Evolutionary conservation across 2,113 vertebrate genomes (phyloP), one percentile per base, ranked within the genome.

Genomic region (Vireo altiloquus): DNA sequence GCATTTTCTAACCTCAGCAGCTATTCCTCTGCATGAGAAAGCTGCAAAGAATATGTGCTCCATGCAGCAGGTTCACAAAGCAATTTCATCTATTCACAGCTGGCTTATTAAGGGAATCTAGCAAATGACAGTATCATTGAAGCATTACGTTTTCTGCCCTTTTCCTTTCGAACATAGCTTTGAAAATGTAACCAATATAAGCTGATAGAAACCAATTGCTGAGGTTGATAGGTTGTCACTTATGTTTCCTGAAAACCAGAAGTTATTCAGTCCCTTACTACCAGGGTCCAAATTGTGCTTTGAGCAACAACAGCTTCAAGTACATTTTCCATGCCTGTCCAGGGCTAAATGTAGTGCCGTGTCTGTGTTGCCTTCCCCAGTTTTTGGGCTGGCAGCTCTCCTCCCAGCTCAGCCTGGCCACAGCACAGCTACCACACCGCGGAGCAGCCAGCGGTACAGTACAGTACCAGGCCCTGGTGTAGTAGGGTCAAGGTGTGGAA

Each of bases 91-190:
- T 96, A 86, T 91, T 92, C 82, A 94, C 76, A 92, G 74, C 59
- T 89, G 84, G 57, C 81, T 96, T 95, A 97, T 95, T 94, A 96
- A 95, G 63, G 90, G 77, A 89, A 96, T 91, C 63, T 68, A 84
- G 82, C 81, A 92, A 91, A 96, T 88, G 87, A 85, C 82, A 90
- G 92, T 92, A 77, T 95, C 82, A 93, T 79, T 84, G 94, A 94
- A 96, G 81, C 80, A 90, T 96, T 96, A 79, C 13, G 13, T 92
- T 93, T 94, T 87, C 80, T 96, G 93, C 90, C 88, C 92, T 94
- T 97, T 95, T 89, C 44, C 78, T 87, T 95, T 84, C 72, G 78
- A 95, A 92, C 87, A 74, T 44, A 90, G 70, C 90, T 91, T 95
- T 93, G 94, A 93, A 96, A 95, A 94, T 69, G 65, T 79, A 91